Percentiles rank a stretch among this genome's conserved stretches.
Conservation (phyloP, 2,888 invertebrate species). For the Perizoma flavofasciatum region DNA sequence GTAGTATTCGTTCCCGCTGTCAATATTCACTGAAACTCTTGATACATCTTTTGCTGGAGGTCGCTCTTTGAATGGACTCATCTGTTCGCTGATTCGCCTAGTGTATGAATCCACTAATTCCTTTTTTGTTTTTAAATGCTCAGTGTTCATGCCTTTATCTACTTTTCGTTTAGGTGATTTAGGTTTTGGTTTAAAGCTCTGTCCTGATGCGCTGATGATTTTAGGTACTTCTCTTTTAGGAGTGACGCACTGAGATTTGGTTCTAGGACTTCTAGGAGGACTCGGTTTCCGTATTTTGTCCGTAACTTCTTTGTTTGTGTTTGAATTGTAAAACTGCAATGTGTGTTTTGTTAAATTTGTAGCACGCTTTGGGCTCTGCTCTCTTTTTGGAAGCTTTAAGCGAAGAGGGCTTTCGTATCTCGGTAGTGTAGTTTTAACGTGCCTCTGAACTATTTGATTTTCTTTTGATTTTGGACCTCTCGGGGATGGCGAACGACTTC, state of each 20-base stretch:
- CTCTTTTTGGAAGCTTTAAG: conserved; percentile 7
- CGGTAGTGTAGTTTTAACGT: conserved; percentile 1
- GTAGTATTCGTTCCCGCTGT: conserved; percentile 61
- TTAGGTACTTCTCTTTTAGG: conserved; percentile 11
- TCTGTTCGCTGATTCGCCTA: conserved; percentile 45
- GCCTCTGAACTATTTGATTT: neutral
- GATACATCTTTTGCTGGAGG: conserved; percentile 48
- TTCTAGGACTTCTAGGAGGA: conserved; percentile 4
- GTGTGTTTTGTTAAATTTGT: conserved; percentile 13
- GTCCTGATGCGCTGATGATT: conserved; percentile 4
- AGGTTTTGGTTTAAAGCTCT: conserved; percentile 19
- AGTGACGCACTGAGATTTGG: conserved; percentile 8
- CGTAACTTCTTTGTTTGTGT: neutral
- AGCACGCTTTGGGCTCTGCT: conserved; percentile 1
- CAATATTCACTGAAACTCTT: conserved; percentile 61
- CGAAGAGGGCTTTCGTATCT: conserved; percentile 12
- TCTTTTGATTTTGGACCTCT: conserved; percentile 25
- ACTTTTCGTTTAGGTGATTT: conserved; percentile 42
- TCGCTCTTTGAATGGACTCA: conserved; percentile 37
- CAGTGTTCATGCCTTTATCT: conserved; percentile 36
- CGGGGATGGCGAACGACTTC: conserved; percentile 20
- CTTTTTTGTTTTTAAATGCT: conserved; percentile 55
- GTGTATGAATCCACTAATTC: conserved; percentile 59
- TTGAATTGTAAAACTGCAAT: conserved; percentile 17
- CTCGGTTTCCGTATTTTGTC: conserved; percentile 2